Evolutionary conservation across 2,113 vertebrate genomes (phyloP), one percentile per base, ranked within the genome.

Genomic region (Lampris megalopsis): DNA sequence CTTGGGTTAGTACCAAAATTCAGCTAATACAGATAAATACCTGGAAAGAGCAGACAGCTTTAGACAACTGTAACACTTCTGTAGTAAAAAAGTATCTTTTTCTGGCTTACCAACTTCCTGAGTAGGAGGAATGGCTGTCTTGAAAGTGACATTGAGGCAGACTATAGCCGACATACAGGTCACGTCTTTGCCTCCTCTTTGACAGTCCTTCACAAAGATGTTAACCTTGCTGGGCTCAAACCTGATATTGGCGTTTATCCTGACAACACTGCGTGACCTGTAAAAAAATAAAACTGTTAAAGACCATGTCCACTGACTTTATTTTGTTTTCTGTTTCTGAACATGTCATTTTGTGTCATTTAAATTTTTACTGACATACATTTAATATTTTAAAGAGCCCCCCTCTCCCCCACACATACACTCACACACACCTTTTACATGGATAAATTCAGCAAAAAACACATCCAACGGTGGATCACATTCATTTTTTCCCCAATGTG

Each of bases 141-240:
- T 95, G 90, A 96, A 95, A 53, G 96, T 50, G 0, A 97, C 92
- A 0, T 95, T 95, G 92, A 99, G 96, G 89, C 98, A 99, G 74
- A 97, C 79, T 9, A 96, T 96, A 77, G 96, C 96, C 0, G 95
- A 93, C 95, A 99, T 95, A 73, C 98, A 99, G 73, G 97, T 97
- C 86, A 97, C 96, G 0, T 98, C 97, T 83, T 96, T 96, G 38
- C 97, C 97, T 0, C 92, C 95, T 67, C 97, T 89, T 82, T 82
- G 91, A 88, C 98, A 99, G 92, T 98, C 97, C 84, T 97, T 96
- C 93, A 95, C 96, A 91, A 99, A 99, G 90, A 98, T 95, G 93
- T 99, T 99, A 92, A 99, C 92, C 85, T 98, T 98, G 83, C 93
- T 53, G 1, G 97, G 98, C 88, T 99, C 96, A 0, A 99, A 99